Conservation (phyloP, 2,113 vertebrate species). For the Psilopsiagon aurifrons region DNA sequence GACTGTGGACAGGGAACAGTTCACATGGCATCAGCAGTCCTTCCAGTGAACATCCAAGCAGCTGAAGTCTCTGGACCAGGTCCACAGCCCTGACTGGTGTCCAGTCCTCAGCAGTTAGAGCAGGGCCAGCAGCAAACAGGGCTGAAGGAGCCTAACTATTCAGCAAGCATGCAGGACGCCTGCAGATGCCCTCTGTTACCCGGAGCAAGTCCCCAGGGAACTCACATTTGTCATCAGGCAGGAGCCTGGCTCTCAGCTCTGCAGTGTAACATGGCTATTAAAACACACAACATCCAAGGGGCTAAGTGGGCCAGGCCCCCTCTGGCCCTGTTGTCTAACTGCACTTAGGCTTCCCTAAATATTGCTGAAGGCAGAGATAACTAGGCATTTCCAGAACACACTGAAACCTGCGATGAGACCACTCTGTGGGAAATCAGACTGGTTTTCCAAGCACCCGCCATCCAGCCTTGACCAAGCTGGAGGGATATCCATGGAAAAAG, state of each 20-base stretch:
- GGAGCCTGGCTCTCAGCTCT: not conserved
- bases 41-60: not conserved
- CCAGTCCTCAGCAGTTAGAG: accelerated
- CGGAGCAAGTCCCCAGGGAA: not conserved
- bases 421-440: not conserved
- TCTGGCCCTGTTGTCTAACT: not conserved
- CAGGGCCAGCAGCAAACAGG: not conserved
- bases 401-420: not conserved
- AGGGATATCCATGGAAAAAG: not conserved
- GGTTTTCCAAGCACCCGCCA: not conserved
- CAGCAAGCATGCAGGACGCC: not conserved
- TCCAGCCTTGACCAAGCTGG: not conserved
- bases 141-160: not conserved
- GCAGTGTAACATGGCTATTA: not conserved
- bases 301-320: not conserved
- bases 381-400: not conserved
- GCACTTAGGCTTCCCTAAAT: not conserved
- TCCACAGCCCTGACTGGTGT: not conserved
- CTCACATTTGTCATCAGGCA: not conserved
- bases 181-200: not conserved
- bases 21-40: not conserved
- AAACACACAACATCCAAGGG: not conserved
- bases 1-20: not conserved
- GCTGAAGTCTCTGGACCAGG: not conserved
- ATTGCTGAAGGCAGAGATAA: constrained; percentile 21